Evolutionary conservation across 2,888 invertebrate species (phyloP).

Genomic region (Synanthedon andrenaeformis): DNA sequence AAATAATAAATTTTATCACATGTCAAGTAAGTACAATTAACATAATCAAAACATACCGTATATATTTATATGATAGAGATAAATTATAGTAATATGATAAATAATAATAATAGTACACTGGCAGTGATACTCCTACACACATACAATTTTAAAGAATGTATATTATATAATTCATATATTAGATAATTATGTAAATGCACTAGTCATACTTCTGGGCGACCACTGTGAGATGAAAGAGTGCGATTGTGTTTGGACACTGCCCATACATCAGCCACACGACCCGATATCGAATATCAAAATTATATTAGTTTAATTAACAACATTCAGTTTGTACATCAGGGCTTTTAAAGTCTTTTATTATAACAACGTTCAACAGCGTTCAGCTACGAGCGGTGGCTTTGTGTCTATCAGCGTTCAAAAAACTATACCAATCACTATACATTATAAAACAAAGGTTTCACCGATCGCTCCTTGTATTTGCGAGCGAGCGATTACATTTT

Average conservation of each 20-base stretch:
- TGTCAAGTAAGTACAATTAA: constrained; percentile 52
- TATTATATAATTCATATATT: no score
- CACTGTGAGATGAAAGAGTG: no score
- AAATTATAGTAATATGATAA: constrained; percentile 25
- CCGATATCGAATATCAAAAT: no score
- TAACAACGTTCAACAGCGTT: background rate
- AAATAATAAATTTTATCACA: constrained; percentile 22
- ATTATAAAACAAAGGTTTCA: background rate
- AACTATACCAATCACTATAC: background rate
- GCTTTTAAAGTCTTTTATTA: no score
- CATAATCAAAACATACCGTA: constrained; percentile 25
- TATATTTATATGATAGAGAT: constrained; percentile 20
- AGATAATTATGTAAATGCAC: no score
- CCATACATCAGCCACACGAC: no score
- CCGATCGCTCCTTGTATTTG: background rate
- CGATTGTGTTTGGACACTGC: no score
- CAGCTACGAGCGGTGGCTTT: background rate
- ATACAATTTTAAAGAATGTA: constrained; percentile 12
- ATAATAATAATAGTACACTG: constrained; percentile 10
- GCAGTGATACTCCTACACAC: constrained; percentile 32
- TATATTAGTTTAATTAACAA: no score
- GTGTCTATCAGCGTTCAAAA: background rate
- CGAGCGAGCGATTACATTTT: background rate
- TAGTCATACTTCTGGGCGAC: no score
- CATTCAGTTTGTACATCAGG: no score